These are phyloP conservation scores for Pristis pectinata DNA, from an alignment of 2,797 vertebrate species.

Conservation along the genomic window DNA sequence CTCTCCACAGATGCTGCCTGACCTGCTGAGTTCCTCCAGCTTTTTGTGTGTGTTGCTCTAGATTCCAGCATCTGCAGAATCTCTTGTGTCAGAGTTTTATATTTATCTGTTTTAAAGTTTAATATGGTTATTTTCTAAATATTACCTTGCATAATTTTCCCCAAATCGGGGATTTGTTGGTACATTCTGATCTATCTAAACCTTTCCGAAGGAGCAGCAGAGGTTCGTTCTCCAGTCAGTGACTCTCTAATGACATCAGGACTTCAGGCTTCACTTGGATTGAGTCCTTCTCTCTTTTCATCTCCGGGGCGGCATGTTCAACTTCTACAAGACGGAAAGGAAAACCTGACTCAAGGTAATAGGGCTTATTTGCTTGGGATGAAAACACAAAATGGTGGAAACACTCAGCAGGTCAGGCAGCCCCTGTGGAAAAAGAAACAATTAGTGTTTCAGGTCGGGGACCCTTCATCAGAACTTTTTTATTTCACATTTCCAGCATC, in stretches of 20 bases:
- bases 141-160: background rate
- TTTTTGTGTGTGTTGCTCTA: no score
- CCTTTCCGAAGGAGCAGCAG: background rate
- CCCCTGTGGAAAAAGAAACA: no score
- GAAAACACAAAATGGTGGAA: no score
- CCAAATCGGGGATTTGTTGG: background rate
- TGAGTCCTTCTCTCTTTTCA: conserved; percentile 53
- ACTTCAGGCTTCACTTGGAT: conserved; percentile 41
- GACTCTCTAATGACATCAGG: background rate
- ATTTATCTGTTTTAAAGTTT: background rate
- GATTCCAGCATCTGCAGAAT: no score
- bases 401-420: no score
- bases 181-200: background rate
- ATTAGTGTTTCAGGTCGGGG: no score
- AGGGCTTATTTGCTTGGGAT: no score
- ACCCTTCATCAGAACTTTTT: no score
- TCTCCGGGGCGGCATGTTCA: conserved; percentile 46
- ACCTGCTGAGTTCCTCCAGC: no score
- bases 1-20: no score
- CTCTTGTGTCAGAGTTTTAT: background rate
- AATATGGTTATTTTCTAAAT: background rate
- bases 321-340: conserved; percentile 41
- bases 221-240: background rate
- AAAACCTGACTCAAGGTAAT: conserved; percentile 49
- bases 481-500: no score